Conservation (phyloP, 2,888 invertebrate species). For the Torymus auratus region DNA sequence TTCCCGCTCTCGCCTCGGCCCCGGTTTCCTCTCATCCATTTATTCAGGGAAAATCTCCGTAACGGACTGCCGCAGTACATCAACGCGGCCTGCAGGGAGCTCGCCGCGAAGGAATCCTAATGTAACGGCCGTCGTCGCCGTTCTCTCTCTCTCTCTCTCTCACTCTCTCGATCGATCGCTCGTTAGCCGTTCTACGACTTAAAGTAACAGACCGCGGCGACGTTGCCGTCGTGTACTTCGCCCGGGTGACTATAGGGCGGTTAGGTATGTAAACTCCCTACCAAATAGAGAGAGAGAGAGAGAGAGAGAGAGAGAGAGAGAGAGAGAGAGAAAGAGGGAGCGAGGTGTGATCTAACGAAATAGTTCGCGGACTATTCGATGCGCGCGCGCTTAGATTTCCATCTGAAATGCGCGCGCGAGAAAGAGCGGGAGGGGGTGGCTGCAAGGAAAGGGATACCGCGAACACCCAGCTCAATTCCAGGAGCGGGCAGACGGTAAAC, state of each 20-base stretch:
- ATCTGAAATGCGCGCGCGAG: constrained; percentile 39
- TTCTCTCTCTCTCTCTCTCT: not conserved
- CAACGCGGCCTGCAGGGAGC: too few species aligned
- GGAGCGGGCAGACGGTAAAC: constrained; percentile 51
- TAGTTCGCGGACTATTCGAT: constrained; percentile 66
- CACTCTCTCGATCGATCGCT: constrained; percentile 28
- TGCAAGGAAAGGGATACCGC: constrained; percentile 37
- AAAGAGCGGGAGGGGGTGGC: constrained; percentile 26
- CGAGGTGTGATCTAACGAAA: constrained; percentile 59
- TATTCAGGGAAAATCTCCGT: too few species aligned
- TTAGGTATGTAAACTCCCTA: constrained; percentile 33
- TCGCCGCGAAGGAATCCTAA: not conserved
- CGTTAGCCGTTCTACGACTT: constrained; percentile 18
- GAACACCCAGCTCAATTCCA: constrained; percentile 54
- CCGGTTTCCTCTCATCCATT: too few species aligned
- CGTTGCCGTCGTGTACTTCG: not conserved
- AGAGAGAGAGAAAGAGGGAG: not conserved
- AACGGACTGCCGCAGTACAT: too few species aligned
- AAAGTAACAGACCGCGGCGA: not conserved
- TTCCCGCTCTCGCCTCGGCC: too few species aligned
- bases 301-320: accelerated
- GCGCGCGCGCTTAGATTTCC: constrained; percentile 49
- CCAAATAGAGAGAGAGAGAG: not conserved
- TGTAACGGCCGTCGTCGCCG: not conserved
- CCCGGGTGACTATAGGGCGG: not conserved